Conservation (phyloP, 2,888 invertebrate species). For the Eupeodes luniger region DNA sequence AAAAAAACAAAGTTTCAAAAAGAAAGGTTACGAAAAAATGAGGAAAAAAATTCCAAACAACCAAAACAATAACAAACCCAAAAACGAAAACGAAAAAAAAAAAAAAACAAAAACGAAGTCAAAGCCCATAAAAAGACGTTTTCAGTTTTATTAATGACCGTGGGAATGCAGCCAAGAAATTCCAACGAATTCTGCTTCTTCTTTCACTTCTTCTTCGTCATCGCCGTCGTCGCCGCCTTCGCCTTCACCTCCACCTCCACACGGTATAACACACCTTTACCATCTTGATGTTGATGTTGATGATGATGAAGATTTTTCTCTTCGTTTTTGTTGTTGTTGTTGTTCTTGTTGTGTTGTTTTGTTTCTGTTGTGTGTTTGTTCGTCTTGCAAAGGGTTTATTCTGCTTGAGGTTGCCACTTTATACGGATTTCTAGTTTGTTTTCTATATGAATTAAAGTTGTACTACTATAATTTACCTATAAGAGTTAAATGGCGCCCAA, state of each 20-base stretch:
- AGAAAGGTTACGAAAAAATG: constrained; percentile 46
- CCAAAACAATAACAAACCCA: constrained; percentile 76
- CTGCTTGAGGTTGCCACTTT: constrained; percentile 24
- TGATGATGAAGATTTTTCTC: constrained; percentile 31
- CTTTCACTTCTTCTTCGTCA: constrained; percentile 48
- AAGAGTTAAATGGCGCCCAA: constrained; percentile 8
- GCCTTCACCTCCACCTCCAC: constrained; percentile 45
- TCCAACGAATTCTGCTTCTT: constrained; percentile 74
- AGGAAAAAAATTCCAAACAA: constrained; percentile 66
- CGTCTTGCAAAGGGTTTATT: constrained; percentile 12
- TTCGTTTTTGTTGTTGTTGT: background rate
- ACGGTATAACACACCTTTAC: constrained; percentile 60
- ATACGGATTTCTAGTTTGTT: background rate
- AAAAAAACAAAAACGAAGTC: constrained; percentile 71
- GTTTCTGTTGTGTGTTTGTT: background rate
- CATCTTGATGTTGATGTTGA: constrained; percentile 36
- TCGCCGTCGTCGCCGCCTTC: constrained; percentile 51
- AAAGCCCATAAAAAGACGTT: constrained; percentile 82
- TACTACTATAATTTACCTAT: too few species aligned
- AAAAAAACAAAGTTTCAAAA: constrained; percentile 39
- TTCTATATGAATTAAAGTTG: too few species aligned
- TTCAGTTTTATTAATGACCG: constrained; percentile 83
- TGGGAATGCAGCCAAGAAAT: constrained; percentile 79
- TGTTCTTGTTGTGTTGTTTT: background rate
- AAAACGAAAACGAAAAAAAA: constrained; percentile 18